Conservation (phyloP, 2,888 invertebrate genomes). For the Flexamia atlantica region DNA sequence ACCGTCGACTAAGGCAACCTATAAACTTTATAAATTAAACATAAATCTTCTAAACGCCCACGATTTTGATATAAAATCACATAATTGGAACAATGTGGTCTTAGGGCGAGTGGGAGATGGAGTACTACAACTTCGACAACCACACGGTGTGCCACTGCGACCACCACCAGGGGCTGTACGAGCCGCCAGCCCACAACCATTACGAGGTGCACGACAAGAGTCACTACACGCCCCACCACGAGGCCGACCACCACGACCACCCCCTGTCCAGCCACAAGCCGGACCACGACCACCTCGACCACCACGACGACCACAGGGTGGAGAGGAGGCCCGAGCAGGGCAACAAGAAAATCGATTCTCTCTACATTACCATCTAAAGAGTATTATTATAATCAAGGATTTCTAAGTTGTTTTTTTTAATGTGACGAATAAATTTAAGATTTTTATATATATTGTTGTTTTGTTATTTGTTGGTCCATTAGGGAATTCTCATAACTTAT, state of each 20-base stretch:
- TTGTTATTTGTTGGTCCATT: not conserved
- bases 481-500: no score
- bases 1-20: no score
- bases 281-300: not conserved
- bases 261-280: no score
- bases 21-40: no score
- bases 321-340: not conserved
- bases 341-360: constrained; percentile 10
- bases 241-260: not conserved
- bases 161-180: not conserved
- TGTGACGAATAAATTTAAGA: not conserved
- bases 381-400: not conserved
- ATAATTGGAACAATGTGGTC: not conserved
- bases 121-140: constrained; percentile 21
- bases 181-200: not conserved
- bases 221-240: not conserved
- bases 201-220: not conserved
- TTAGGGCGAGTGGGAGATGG: constrained; percentile 22
- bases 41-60: no score
- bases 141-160: constrained; percentile 16
- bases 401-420: not conserved
- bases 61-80: no score
- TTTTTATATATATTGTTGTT: not conserved
- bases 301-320: not conserved
- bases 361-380: constrained; percentile 16